Percentiles rank a stretch among this genome's conserved stretches.
Conservation (phyloP, 2,797 vertebrate genomes). For the Aplochiton taeniatus region DNA sequence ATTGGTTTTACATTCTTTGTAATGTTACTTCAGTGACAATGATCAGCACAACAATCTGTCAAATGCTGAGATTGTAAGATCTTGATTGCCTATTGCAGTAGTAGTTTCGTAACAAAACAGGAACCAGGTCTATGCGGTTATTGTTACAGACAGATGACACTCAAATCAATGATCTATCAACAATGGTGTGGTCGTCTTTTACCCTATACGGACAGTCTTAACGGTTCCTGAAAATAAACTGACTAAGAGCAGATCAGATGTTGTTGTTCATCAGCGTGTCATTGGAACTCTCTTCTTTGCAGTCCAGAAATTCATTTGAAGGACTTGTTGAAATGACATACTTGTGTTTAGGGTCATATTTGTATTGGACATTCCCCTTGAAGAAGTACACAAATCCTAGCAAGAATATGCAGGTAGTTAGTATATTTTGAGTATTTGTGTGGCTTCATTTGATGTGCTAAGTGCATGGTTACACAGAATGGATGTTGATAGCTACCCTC, state of each 20-base stretch:
- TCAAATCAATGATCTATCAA: too few relatives aligned
- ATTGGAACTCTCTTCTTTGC: conserved; percentile 19
- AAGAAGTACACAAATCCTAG: conserved; percentile 63
- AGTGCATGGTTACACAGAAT: background rate
- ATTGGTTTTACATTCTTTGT: too few relatives aligned
- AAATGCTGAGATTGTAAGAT: too few relatives aligned
- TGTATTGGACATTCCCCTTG: conserved; percentile 50
- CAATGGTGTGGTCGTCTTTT: too few relatives aligned
- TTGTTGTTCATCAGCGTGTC: conserved; percentile 5
- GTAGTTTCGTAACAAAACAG: too few relatives aligned
- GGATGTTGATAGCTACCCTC: conserved; percentile 43
- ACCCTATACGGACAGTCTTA: background rate
- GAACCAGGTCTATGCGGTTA: too few relatives aligned
- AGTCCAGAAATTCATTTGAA: conserved; percentile 56
- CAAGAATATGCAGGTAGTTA: background rate
- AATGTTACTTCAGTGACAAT: too few relatives aligned
- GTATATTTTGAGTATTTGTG: background rate
- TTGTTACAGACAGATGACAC: too few relatives aligned
- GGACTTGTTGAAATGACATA: conserved; percentile 24
- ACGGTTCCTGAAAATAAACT: background rate
- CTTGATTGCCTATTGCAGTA: too few relatives aligned
- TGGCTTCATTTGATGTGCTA: background rate
- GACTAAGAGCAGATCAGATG: background rate
- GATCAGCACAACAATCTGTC: too few relatives aligned
- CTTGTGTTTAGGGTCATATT: conserved; percentile 45